Base-by-base conservation (phyloP, 2,888 invertebrate species). In the Diabrotica balteata region DNA sequence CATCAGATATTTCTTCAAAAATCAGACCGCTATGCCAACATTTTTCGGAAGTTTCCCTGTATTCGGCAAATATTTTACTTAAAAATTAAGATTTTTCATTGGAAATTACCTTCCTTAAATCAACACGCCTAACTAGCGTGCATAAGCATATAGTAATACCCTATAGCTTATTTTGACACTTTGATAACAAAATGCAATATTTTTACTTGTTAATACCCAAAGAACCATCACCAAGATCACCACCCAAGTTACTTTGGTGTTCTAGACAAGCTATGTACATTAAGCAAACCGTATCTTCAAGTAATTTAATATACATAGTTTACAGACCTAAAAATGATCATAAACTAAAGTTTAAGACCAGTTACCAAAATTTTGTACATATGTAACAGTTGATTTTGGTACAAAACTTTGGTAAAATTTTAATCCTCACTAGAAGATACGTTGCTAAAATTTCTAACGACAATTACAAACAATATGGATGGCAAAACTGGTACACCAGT, bases 401-500 rank as follows among this genome's bases (percentile, higher is more conserved):
- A 32, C 32, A 32, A 32, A 32, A 32, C 32, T 32, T 32, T 32
- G 32, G 32, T 32, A 32, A 32, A 59, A 32, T 11, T 8, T 51
- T 11, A 59, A 59, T 42, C 32, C 11, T 22, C 10, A 7, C 54
- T 10, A 10, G 7, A 32, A 54, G 22, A 53, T 53, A 8, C n/a
- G 32, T 59, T 7, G 58, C 32, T 32, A 32, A 32, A 32, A 32
- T 32, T 32, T 32, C 32, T 32, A 5, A 32, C 32, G 32, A 32
- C 32, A 32, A 32, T 88, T 90, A 95, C 83, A 95, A 89, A 82
- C 91, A 91, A 85, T 97, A 97, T 17, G 96, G 96, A 84, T 95
- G 94, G 84, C 97, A 98, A 86, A 99, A 99, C 86, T 98, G 98
- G 86, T 99, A 99, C 72, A 99, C 98, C 78, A 99, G 90, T 82